phyloP scores from a whole-genome alignment of 1,140 invertebrate species.

The Pachyrhynchus sulphureomaculatus region DNA sequence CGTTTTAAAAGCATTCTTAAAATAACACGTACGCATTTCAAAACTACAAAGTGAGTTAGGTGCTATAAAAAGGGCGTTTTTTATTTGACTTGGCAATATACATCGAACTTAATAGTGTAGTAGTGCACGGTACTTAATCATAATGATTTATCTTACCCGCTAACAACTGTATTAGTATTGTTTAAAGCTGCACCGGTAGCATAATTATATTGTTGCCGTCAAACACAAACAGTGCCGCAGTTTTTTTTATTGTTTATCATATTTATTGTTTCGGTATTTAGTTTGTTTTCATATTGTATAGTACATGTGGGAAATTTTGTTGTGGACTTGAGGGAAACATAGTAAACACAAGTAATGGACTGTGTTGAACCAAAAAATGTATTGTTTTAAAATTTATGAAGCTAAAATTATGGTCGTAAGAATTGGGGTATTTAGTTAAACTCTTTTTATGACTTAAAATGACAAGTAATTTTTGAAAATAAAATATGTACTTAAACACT shows the following conservation, averaged over 20 bases:
- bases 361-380: too few relatives aligned
- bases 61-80: constrained; percentile 3
- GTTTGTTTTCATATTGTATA: neutral
- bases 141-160: constrained; percentile 15
- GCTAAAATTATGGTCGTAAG: too few relatives aligned
- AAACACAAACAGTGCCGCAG: constrained; percentile 1
- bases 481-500: too few relatives aligned
- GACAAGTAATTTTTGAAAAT: too few relatives aligned
- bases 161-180: constrained; percentile 27
- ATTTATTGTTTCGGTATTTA: constrained; percentile 9
- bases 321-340: too few relatives aligned
- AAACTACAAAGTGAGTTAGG: constrained; percentile 1
- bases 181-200: constrained; percentile 18
- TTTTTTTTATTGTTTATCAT: constrained; percentile 11
- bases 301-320: too few relatives aligned
- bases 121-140: constrained; percentile 26
- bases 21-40: constrained; percentile 3
- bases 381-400: too few relatives aligned
- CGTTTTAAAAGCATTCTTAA: neutral
- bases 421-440: too few relatives aligned
- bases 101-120: constrained; percentile 19
- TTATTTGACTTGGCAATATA: constrained; percentile 11
- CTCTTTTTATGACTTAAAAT: too few relatives aligned
- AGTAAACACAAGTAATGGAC: too few relatives aligned
- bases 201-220: constrained; percentile 17